Conservation (phyloP, 2,113 vertebrate species). For the Mormoops blainvillei region DNA sequence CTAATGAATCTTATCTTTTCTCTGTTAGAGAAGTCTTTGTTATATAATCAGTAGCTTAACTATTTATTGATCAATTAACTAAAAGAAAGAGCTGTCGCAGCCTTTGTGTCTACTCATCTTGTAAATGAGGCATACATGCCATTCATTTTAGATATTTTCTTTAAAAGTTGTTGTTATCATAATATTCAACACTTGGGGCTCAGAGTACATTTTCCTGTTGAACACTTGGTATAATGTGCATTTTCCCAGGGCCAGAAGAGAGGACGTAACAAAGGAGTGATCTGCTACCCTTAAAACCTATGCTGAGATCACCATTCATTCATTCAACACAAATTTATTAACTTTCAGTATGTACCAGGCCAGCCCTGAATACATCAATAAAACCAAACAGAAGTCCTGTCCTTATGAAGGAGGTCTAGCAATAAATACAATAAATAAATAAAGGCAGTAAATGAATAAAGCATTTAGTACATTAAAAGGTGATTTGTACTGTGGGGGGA, state of each 20-base stretch:
- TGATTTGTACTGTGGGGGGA: not conserved
- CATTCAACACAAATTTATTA: not conserved
- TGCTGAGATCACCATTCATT: not conserved
- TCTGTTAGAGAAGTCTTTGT: not conserved
- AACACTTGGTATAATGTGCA: not conserved
- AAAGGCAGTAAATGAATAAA: not conserved
- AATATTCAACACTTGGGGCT: not conserved
- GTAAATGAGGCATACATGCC: not conserved
- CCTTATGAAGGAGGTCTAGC: not conserved
- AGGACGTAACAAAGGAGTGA: not conserved
- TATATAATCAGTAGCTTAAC: not conserved
- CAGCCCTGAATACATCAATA: not conserved
- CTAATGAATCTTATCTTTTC: not conserved
- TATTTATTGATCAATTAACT: not conserved
- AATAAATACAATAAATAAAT: not conserved
- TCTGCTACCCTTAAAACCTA: not conserved
- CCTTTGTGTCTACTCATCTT: not conserved
- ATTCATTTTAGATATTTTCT: conserved; percentile 27
- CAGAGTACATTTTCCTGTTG: not conserved
- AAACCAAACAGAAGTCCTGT: not conserved
- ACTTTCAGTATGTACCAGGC: not conserved
- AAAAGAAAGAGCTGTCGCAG: not conserved
- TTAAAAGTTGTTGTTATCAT: not conserved
- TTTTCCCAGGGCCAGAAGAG: not conserved
- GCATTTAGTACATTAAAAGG: not conserved